A percentile compares a stretch with the other conserved stretches of the same genome.
These are phyloP conservation scores for Physella acuta DNA, from an alignment of 1,140 invertebrate species.

Conservation along the genomic window DNA sequence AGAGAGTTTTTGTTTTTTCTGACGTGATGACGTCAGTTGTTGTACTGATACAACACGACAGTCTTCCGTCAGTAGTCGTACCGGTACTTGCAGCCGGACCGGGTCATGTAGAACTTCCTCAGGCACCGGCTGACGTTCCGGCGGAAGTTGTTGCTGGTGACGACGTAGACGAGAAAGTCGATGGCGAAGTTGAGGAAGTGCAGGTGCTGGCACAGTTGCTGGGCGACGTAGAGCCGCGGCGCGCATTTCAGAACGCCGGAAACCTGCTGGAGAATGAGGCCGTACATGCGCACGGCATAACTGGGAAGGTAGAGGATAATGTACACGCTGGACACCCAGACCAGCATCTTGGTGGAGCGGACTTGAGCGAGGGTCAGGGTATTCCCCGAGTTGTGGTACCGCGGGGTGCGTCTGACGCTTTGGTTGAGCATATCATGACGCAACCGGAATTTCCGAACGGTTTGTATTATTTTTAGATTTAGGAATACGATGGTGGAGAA, in stretches of 20 bases:
- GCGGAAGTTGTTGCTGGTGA: slow-evolving; percentile 42
- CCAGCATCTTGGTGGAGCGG: slow-evolving; percentile 78
- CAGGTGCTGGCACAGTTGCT: slow-evolving; percentile 45
- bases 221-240: slow-evolving; percentile 29
- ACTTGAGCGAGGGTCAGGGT: slow-evolving; percentile 63
- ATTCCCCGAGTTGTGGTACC: slow-evolving; percentile 16
- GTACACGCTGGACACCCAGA: slow-evolving; percentile 80
- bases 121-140: slow-evolving; percentile 26
- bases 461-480: slow-evolving; percentile 55
- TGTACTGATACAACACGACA: no score
- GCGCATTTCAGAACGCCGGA: slow-evolving; percentile 9
- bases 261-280: slow-evolving; percentile 38
- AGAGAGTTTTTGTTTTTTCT: no score
- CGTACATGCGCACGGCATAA: slow-evolving; percentile 54
- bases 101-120: neutral
- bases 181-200: slow-evolving; percentile 84
- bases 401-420: slow-evolving; percentile 3
- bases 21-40: no score
- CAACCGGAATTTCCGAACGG: slow-evolving; percentile 34
- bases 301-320: slow-evolving; percentile 75
- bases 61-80: no score
- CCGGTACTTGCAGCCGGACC: neutral
- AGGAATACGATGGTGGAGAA: slow-evolving; percentile 65
- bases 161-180: slow-evolving; percentile 81
- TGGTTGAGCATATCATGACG: slow-evolving; percentile 30